phyloP scores from a whole-genome alignment of 1,140 invertebrate genomes.

The Thaumetopoea pityocampa region DNA sequence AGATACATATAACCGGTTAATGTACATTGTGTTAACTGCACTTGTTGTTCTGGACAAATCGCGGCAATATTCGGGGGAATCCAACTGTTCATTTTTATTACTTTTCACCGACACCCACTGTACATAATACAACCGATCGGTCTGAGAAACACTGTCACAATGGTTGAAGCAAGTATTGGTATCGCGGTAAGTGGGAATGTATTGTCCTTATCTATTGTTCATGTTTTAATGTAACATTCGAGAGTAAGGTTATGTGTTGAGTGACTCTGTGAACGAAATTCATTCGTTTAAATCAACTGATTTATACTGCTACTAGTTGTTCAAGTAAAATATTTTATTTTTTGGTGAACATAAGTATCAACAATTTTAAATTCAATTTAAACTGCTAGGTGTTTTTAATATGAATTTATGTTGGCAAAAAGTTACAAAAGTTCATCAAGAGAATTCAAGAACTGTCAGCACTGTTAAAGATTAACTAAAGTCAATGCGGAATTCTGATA shows the following conservation, averaged over 20 bases:
- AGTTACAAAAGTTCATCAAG: no score
- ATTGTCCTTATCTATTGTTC: constrained; percentile 6
- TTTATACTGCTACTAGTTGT: no score
- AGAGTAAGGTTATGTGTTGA: constrained; percentile 3
- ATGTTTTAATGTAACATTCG: constrained; percentile 3
- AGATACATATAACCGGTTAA: constrained; percentile 77
- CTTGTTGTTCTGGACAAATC: constrained; percentile 68
- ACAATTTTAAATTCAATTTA: no score
- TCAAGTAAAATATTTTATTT: no score
- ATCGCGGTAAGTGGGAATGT: constrained; percentile 11
- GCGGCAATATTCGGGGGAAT: constrained; percentile 75
- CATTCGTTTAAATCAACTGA: no score
- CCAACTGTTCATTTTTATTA: constrained; percentile 54
- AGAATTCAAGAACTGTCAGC: no score
- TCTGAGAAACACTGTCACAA: constrained; percentile 3
- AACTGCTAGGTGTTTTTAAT: no score
- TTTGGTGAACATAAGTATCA: no score
- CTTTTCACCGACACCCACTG: constrained; percentile 19
- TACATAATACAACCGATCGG: constrained; percentile 5
- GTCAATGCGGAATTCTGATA: no score
- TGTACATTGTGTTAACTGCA: constrained; percentile 76
- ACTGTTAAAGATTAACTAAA: no score
- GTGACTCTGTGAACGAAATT: constrained; percentile 1
- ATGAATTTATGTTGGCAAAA: no score
- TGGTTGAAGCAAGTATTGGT: not conserved